Base-by-base conservation (phyloP, 2,113 vertebrate genomes). In the Callipepla squamata region DNA sequence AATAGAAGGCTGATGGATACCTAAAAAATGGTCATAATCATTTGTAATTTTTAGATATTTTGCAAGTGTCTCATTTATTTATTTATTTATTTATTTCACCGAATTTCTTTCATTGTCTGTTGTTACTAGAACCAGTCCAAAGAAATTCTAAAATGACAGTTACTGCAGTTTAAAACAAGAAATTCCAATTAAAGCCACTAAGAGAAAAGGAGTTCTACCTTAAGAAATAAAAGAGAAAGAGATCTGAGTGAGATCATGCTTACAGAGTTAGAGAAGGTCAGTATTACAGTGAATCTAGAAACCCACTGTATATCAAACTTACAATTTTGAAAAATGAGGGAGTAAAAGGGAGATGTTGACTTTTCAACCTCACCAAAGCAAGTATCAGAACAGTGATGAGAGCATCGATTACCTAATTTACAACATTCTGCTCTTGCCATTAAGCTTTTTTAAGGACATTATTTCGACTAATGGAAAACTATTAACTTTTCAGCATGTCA, bases 381-480 rank as follows among this genome's bases (percentile, higher is more conserved):
- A 96, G 87, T 85, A 67, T 59, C 86, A 82, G 67, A 82, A 66
- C 38, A 69, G 30, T 0, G 7, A 87, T 87, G 89, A 92, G 84
- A 61, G 69, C 74, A 76, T 48, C 73, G 86, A 95, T 85, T 82
- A 66, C 66, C 45, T 93, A 93, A 96, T 96, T 94, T 76, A 69
- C 21, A 77, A 22, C 67, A 55, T 91, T 89, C 62, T 90, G 15
- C 55, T 93, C 6, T 66, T 87, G 50, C 50, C 75, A 91, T 87
- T 95, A 89, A 91, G 85, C n/a, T 87, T 32, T 85, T 94, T 42
- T 74, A 94, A 74, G 32, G 62, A 74, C 81, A 91, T 94, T 92
- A 95, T 94, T 95, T 94, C 87, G 92, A 66, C 84, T 94, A 95
- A 96, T 91, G 78, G 77, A 94, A 95, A 93, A 45, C 78, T 78